A percentile compares a stretch with the other conserved stretches of the same genome.
These are phyloP conservation scores for Odontesthes bonariensis DNA, from an alignment of 2,113 vertebrate species.

Conservation along the genomic window DNA sequence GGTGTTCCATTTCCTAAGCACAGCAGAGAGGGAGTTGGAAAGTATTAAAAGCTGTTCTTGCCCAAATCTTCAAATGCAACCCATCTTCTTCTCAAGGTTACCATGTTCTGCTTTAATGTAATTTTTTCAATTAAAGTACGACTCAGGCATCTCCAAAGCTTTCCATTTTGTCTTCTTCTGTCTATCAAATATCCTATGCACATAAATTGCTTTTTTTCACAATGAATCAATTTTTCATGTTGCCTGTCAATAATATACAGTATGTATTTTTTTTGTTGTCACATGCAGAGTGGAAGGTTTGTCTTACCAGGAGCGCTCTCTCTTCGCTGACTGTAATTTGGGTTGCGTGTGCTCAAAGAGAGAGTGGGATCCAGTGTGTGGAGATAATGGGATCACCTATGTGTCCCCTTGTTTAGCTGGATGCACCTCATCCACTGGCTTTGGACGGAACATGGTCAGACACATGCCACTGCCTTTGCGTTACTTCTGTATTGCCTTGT, in stretches of 20 bases:
- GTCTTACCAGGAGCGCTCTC: conserved; percentile 73
- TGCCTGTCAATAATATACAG: conserved; percentile 27
- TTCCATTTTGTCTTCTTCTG: neutral
- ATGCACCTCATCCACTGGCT: conserved; percentile 82
- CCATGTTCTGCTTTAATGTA: neutral
- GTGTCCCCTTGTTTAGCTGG: conserved; percentile 91
- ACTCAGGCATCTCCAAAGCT: neutral
- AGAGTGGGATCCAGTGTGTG: conserved; percentile 93
- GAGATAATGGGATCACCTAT: conserved; percentile 90
- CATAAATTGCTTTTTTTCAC: neutral
- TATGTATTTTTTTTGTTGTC: conserved; percentile 40
- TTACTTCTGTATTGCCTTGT: neutral
- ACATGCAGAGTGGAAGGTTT: conserved; percentile 74
- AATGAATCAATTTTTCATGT: conserved; percentile 24
- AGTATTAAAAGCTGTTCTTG: neutral
- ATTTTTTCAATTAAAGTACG: neutral
- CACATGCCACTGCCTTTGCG: neutral
- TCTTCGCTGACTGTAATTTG: conserved; percentile 89
- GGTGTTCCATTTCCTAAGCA: neutral
- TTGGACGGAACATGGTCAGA: conserved; percentile 86
- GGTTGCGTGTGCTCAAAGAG: conserved; percentile 85
- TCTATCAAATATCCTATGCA: neutral
- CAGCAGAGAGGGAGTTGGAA: neutral
- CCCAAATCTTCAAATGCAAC: too few relatives aligned
- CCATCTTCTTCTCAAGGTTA: neutral